Conservation (phyloP, 2,113 vertebrate genomes). For the Arvicanthis niloticus region DNA sequence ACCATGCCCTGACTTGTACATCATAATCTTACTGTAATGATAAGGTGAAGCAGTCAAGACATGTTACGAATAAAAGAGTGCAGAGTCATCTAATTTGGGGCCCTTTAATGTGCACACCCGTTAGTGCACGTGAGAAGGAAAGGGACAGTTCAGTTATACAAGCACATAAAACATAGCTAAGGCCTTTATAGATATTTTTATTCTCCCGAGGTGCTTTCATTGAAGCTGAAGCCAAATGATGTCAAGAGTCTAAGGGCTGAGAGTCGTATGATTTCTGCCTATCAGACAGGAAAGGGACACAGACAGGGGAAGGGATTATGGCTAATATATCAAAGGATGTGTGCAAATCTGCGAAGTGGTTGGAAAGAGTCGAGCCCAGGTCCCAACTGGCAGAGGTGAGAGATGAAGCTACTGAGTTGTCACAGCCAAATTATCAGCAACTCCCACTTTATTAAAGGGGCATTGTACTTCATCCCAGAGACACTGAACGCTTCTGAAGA, state of each 20-base stretch:
- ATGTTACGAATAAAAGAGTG: not conserved
- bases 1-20: not conserved
- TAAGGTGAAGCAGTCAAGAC: not conserved
- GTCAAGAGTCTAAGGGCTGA: not conserved
- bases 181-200: constrained; percentile 1
- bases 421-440: not conserved
- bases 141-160: not conserved
- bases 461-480: constrained; percentile 18
- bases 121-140: not conserved
- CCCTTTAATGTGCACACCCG: not conserved
- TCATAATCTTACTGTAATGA: not conserved
- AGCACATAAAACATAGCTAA: not conserved
- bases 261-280: not conserved
- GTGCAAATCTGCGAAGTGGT: not conserved
- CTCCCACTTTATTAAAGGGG: not conserved
- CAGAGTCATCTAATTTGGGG: not conserved
- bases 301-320: not conserved
- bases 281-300: not conserved
- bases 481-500: not conserved
- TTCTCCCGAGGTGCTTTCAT: not conserved
- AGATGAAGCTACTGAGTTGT: not conserved
- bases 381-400: not conserved
- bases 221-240: not conserved
- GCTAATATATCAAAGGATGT: not conserved
- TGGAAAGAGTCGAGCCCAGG: not conserved